Conservation (phyloP, 1,140 invertebrate species). For the Scaptodrosophila lebanonensis region DNA sequence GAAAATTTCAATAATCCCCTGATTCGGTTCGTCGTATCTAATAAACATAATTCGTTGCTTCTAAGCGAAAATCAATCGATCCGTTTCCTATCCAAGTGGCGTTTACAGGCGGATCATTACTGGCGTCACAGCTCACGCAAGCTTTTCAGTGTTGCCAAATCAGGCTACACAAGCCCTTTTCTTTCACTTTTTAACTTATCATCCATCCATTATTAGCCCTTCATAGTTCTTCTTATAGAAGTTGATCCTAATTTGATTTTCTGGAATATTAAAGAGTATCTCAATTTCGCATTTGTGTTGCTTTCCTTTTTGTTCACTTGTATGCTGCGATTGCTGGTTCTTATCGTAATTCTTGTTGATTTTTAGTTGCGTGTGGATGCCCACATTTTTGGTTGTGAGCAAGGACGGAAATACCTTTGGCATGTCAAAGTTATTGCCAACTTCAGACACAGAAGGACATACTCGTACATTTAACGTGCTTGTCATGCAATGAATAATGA, state of each 20-base stretch:
- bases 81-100: too few species aligned
- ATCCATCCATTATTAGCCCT: too few species aligned
- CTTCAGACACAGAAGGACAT: conserved; percentile 15
- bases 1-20: too few species aligned
- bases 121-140: too few species aligned
- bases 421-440: conserved; percentile 61
- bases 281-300: background rate
- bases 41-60: too few species aligned
- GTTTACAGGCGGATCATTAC: too few species aligned
- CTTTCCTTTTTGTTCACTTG: background rate
- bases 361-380: conserved; percentile 23
- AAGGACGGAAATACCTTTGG: conserved; percentile 64
- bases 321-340: conserved; percentile 16
- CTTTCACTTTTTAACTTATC: too few species aligned
- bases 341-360: conserved; percentile 20
- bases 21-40: too few species aligned
- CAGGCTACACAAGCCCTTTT: too few species aligned
- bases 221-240: too few species aligned
- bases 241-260: background rate
- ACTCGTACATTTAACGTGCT: conserved; percentile 59
- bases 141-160: too few species aligned
- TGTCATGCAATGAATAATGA: conserved; percentile 75
- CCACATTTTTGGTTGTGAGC: conserved; percentile 40
- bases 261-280: background rate
- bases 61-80: too few species aligned